Evolutionary conservation across 2,888 invertebrate species (phyloP).

Genomic region (Baronia brevicornis): DNA sequence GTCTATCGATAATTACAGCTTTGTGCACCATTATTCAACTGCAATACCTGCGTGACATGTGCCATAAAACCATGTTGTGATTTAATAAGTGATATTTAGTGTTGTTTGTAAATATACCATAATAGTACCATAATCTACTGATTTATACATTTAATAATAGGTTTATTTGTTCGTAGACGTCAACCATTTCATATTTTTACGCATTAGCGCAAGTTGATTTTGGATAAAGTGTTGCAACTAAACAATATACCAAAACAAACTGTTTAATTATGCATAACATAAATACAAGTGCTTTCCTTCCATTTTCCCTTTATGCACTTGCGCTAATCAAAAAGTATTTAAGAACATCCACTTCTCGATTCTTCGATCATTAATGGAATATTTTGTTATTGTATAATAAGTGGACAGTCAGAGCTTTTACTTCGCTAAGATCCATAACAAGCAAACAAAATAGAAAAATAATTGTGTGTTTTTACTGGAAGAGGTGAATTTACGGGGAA

Average conservation of each 20-base stretch:
- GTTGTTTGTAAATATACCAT: constrained; percentile 75
- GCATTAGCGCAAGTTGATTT: constrained; percentile 31
- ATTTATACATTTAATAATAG: constrained; percentile 57
- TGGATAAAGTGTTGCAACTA: constrained; percentile 21
- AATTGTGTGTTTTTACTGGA: no score
- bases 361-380: no score
- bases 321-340: constrained; percentile 29
- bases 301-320: constrained; percentile 15
- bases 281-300: no score
- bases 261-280: no score
- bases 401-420: no score
- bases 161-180: constrained; percentile 43
- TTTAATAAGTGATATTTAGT: constrained; percentile 74
- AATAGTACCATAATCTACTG: constrained; percentile 66
- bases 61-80: constrained; percentile 75
- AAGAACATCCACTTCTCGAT: constrained; percentile 23
- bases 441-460: no score
- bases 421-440: no score
- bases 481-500: no score
- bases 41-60: constrained; percentile 64
- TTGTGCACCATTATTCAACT: constrained; percentile 25
- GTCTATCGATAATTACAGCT: constrained; percentile 33
- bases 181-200: constrained; percentile 40
- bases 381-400: no score
- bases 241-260: constrained; percentile 18